These are phyloP conservation scores for Vidua chalybeata DNA, from an alignment of 2,113 vertebrate species.

Conservation along the genomic window DNA sequence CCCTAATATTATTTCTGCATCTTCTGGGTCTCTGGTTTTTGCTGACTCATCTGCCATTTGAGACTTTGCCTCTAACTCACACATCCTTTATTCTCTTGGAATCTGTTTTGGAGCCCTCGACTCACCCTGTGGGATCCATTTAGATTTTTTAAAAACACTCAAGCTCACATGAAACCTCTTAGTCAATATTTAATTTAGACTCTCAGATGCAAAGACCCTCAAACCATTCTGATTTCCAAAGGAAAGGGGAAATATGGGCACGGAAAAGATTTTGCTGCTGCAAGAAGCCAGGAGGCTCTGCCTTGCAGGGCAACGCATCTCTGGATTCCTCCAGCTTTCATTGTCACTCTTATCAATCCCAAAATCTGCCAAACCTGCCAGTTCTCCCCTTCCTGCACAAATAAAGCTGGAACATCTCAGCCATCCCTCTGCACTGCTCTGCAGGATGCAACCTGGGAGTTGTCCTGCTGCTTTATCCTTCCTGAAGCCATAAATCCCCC, in stretches of 20 bases:
- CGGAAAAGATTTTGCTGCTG: background rate
- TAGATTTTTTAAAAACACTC: background rate
- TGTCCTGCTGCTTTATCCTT: background rate
- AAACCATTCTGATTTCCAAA: background rate
- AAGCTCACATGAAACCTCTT: background rate
- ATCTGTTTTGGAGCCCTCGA: background rate
- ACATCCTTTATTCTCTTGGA: background rate
- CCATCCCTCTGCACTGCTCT: background rate
- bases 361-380: background rate
- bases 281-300: background rate
- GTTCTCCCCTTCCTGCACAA: background rate
- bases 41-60: conserved; percentile 13
- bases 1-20: background rate
- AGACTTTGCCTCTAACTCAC: background rate
- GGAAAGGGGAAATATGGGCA: background rate
- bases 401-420: background rate
- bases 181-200: conserved; percentile 18
- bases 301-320: background rate
- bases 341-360: background rate
- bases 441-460: background rate
- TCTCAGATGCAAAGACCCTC: background rate
- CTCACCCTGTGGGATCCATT: background rate
- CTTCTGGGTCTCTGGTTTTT: background rate
- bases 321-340: background rate
- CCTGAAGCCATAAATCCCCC: background rate